Conservation (phyloP, 92 coral and sea anemone genomes). For the Parazoanthus darwini region DNA sequence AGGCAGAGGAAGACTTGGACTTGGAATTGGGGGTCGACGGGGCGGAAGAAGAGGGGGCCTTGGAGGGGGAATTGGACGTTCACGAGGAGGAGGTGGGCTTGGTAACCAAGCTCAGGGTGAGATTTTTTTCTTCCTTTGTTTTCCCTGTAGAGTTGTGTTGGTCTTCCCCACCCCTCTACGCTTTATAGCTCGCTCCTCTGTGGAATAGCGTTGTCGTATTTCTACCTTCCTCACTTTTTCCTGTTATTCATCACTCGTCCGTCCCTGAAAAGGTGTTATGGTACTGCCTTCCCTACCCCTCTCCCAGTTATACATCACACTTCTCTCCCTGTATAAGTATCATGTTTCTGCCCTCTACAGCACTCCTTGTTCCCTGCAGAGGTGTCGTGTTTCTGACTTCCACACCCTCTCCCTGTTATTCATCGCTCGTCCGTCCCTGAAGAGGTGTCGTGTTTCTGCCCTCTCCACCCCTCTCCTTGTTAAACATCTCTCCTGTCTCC, state of each 20-base stretch:
- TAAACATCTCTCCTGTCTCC: not conserved
- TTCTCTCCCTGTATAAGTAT: not conserved
- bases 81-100: constrained; percentile 32
- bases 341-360: constrained; percentile 48
- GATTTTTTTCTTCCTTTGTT: not conserved
- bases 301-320: not conserved
- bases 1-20: not conserved
- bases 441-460: not conserved
- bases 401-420: not conserved
- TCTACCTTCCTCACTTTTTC: not conserved
- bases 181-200: no score
- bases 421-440: no score
- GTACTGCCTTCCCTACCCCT: not conserved
- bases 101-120: constrained; percentile 32
- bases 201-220: no score
- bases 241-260: no score
- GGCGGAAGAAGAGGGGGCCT: constrained; percentile 1
- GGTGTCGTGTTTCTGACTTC: not conserved
- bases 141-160: no score
- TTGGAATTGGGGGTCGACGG: not conserved
- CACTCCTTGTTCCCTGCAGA: not conserved
- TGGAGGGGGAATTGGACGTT: not conserved
- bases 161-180: no score
- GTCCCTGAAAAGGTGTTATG: not conserved
- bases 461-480: not conserved